Evolutionary conservation across 2,797 vertebrate genomes (phyloP).

Genomic region (Poecile montanus): DNA sequence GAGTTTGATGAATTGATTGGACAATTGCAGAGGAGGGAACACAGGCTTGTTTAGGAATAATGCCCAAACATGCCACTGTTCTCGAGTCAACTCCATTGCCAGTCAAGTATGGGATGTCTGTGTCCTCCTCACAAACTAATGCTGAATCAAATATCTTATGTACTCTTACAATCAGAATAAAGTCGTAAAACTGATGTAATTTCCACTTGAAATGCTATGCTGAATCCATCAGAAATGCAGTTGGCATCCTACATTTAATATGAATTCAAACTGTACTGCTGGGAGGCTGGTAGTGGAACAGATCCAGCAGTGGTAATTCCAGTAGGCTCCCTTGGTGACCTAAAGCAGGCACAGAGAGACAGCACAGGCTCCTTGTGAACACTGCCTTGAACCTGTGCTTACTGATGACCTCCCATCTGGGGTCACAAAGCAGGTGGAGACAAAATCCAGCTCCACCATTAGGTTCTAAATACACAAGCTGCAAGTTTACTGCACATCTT

Average conservation of each 20-base stretch:
- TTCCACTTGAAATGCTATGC: neutral
- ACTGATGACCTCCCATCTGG: neutral
- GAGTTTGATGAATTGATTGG: slow-evolving; percentile 7
- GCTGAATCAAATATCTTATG: neutral
- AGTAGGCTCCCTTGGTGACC: neutral
- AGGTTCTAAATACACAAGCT: neutral
- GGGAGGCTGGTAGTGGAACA: neutral
- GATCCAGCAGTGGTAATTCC: neutral
- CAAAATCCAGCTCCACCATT: neutral
- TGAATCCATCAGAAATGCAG: neutral
- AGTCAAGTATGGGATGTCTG: neutral
- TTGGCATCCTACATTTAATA: neutral
- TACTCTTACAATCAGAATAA: neutral
- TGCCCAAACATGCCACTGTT: neutral
- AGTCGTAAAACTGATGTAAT: neutral
- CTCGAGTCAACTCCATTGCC: neutral
- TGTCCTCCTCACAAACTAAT: neutral
- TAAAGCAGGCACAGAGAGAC: neutral
- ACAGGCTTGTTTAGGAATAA: neutral
- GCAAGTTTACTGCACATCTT: neutral
- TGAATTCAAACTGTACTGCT: neutral
- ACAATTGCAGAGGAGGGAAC: neutral
- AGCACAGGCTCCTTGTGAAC: neutral
- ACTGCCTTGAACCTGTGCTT: neutral
- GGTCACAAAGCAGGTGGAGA: neutral